Conservation (phyloP, 2,888 invertebrate species). For the Abrostola tripartita region DNA sequence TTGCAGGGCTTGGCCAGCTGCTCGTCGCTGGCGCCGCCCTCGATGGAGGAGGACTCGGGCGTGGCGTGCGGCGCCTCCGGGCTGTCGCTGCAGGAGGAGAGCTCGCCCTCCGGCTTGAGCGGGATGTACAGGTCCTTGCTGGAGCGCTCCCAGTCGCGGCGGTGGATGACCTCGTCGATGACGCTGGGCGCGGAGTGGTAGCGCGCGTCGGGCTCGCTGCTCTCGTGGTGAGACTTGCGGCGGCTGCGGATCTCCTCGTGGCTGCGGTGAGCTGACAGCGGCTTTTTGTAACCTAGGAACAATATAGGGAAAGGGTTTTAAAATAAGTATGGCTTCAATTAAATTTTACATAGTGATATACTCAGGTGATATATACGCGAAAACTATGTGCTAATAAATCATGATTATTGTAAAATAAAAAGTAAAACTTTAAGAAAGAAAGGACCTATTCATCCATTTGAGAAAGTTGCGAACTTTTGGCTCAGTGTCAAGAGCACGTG, state of each 20-base stretch:
- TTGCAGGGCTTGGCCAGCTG: conserved; percentile 69
- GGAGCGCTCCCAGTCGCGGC: conserved; percentile 83
- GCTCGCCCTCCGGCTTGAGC: conserved; percentile 59
- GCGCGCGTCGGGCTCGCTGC: conserved; percentile 63
- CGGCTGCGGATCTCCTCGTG: conserved; percentile 78
- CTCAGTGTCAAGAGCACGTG: conserved; percentile 20
- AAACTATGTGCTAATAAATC: too few species aligned
- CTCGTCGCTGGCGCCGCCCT: conserved; percentile 62
- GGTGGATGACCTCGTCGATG: conserved; percentile 79
- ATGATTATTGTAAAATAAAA: too few species aligned
- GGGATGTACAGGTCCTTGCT: conserved; percentile 79
- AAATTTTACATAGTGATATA: too few species aligned
- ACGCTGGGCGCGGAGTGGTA: conserved; percentile 84
- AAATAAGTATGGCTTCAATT: background rate
- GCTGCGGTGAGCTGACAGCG: conserved; percentile 76
- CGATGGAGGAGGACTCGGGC: conserved; percentile 64
- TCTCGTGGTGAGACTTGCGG: conserved; percentile 68
- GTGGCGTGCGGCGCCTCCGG: conserved; percentile 62
- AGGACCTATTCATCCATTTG: background rate
- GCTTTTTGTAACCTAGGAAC: conserved; percentile 71
- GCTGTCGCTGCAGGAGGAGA: conserved; percentile 56
- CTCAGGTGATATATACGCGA: too few species aligned
- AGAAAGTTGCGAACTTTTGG: conserved; percentile 20
- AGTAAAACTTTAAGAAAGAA: background rate
- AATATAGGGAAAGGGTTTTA: background rate